Conservation (phyloP, 2,797 vertebrate genomes). For the Sternotherus odoratus region DNA sequence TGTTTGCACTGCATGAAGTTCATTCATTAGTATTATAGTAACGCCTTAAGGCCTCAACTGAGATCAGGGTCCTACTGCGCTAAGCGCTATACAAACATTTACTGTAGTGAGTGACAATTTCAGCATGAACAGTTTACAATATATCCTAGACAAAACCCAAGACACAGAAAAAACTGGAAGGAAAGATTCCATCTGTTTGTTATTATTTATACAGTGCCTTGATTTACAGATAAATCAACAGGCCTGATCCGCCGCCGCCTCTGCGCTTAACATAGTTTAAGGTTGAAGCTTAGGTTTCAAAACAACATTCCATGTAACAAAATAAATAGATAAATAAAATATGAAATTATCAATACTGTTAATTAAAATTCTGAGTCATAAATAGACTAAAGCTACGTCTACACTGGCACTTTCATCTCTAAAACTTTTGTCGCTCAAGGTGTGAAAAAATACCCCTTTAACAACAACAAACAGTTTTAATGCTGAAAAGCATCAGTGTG, state of each 20-base stretch:
- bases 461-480: too few relatives aligned
- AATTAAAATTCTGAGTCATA: slow-evolving; percentile 16
- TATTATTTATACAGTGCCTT: not conserved
- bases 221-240: not conserved
- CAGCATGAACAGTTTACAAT: not conserved
- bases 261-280: not conserved
- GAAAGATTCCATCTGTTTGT: not conserved
- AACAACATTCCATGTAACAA: not conserved
- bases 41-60: not conserved
- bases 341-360: not conserved
- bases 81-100: not conserved
- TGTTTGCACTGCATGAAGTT: not conserved
- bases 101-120: not conserved
- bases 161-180: not conserved
- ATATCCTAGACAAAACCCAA: not conserved
- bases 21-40: not conserved
- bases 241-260: not conserved
- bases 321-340: not conserved
- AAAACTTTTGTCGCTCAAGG: too few relatives aligned
- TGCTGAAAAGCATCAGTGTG: too few relatives aligned
- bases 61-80: not conserved
- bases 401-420: too few relatives aligned
- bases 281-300: not conserved
- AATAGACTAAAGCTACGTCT: not conserved
- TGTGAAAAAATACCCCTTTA: too few relatives aligned